Percentiles rank a stretch among this genome's conserved stretches.
Conservation (phyloP, 2,888 invertebrate genomes). For the Andricus curvator region DNA sequence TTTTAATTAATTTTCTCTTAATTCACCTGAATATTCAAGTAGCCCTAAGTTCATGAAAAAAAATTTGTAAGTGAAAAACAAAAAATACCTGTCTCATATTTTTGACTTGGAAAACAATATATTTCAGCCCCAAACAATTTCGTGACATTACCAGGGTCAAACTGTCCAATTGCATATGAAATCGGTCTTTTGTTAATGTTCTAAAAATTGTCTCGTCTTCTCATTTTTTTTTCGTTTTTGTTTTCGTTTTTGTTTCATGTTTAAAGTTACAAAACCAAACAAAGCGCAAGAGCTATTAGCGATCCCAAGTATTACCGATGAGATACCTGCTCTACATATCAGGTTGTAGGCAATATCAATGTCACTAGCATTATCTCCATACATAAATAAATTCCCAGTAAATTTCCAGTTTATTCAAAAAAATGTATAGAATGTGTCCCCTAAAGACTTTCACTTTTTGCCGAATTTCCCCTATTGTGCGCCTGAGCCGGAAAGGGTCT, state of each 20-base stretch:
- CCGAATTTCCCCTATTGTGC: slow-evolving; percentile 61
- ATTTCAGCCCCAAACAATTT: too few species aligned
- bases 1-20: too few species aligned
- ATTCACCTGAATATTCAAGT: too few species aligned
- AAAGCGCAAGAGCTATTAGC: slow-evolving; percentile 73
- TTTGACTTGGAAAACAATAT: too few species aligned
- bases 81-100: too few species aligned
- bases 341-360: slow-evolving; percentile 77
- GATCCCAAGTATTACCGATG: slow-evolving; percentile 75
- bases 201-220: not conserved
- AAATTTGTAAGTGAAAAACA: too few species aligned
- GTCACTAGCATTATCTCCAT: slow-evolving; percentile 65
- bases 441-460: slow-evolving; percentile 29
- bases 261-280: slow-evolving; percentile 61
- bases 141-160: too few species aligned
- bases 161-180: too few species aligned
- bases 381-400: slow-evolving; percentile 22
- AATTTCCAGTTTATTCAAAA: slow-evolving; percentile 25
- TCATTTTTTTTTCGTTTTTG: not conserved
- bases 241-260: not conserved
- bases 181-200: not conserved
- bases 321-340: slow-evolving; percentile 76
- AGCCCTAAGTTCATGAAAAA: too few species aligned
- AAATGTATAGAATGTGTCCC: slow-evolving; percentile 39
- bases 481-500: slow-evolving; percentile 73